These are phyloP conservation scores for Protaetia brevitarsis DNA, from an alignment of 1,140 invertebrate species.

Conservation along the genomic window DNA sequence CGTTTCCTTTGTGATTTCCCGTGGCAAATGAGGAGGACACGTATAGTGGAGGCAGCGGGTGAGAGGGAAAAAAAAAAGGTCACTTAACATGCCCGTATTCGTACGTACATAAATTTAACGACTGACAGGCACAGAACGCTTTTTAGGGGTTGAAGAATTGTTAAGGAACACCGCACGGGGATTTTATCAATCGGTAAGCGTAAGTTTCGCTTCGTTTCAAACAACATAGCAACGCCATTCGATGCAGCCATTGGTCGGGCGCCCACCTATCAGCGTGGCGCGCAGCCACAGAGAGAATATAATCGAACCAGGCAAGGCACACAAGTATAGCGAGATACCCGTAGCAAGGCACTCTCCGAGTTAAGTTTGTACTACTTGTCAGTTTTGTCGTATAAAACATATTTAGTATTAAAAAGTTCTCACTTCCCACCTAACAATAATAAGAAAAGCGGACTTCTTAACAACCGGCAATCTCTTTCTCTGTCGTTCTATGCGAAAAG, in stretches of 20 bases:
- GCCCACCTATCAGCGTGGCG: conserved; percentile 37
- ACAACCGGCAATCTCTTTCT: not conserved
- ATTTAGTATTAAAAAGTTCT: conserved; percentile 21
- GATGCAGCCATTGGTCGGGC: conserved; percentile 37
- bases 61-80: too few relatives aligned
- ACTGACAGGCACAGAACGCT: conserved; percentile 23
- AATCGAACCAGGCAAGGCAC: conserved; percentile 32
- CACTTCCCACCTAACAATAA: conserved; percentile 5
- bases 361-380: conserved; percentile 12
- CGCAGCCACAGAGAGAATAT: conserved; percentile 36
- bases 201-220: conserved; percentile 1
- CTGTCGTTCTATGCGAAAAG: not conserved
- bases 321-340: too few relatives aligned
- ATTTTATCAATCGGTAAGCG: conserved; percentile 8
- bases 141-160: conserved; percentile 21
- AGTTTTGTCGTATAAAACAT: conserved; percentile 18
- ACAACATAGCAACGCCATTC: conserved; percentile 40
- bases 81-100: not conserved
- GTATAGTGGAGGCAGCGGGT: too few relatives aligned
- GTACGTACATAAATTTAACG: conserved; percentile 10
- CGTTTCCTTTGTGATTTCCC: not conserved
- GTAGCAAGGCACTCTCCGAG: conserved; percentile 1
- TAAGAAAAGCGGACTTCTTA: too few relatives aligned
- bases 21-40: not conserved
- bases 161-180: not conserved